phyloP scores from a whole-genome alignment of 2,113 vertebrate genomes.

The Menidia beryllina region DNA sequence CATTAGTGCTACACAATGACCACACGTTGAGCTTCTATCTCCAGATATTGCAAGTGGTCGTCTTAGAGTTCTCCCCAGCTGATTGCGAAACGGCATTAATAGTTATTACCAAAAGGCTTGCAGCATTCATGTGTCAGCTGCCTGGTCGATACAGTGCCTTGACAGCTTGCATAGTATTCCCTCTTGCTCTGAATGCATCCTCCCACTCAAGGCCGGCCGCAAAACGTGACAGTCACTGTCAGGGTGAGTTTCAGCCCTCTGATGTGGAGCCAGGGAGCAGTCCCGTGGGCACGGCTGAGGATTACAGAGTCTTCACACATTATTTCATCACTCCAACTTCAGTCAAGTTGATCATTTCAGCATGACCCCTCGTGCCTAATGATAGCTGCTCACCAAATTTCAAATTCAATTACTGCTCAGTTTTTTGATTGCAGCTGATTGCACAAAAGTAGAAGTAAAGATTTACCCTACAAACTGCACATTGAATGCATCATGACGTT shows the following conservation, averaged over 20 bases:
- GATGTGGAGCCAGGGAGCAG: constrained; percentile 48
- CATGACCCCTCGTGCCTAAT: constrained; percentile 42
- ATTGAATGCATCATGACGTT: constrained; percentile 11
- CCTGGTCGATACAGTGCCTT: constrained; percentile 28
- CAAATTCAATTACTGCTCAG: constrained; percentile 14
- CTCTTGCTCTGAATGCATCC: constrained; percentile 34
- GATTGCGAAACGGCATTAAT: constrained; percentile 32
- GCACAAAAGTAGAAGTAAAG: not conserved
- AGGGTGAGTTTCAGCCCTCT: constrained; percentile 56
- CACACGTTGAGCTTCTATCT: constrained; percentile 23
- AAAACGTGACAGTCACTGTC: constrained; percentile 53
- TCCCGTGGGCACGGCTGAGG: constrained; percentile 37
- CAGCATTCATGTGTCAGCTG: constrained; percentile 26
- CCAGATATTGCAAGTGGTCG: constrained; percentile 11
- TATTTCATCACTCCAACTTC: constrained; percentile 74
- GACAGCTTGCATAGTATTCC: constrained; percentile 36
- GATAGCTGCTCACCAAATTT: constrained; percentile 36
- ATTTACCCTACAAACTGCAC: constrained; percentile 5
- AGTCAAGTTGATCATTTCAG: constrained; percentile 53
- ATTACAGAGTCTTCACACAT: constrained; percentile 66
- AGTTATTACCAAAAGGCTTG: constrained; percentile 37
- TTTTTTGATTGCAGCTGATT: constrained; percentile 18
- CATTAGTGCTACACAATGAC: constrained; percentile 32
- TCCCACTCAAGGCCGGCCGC: constrained; percentile 46
- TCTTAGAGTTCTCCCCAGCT: constrained; percentile 27